A percentile compares a stretch with the other conserved stretches of the same genome.
These are phyloP conservation scores for Stichodactyla helianthus DNA, from an alignment of 64 coral and sea anemone genomes.

Conservation along the genomic window DNA sequence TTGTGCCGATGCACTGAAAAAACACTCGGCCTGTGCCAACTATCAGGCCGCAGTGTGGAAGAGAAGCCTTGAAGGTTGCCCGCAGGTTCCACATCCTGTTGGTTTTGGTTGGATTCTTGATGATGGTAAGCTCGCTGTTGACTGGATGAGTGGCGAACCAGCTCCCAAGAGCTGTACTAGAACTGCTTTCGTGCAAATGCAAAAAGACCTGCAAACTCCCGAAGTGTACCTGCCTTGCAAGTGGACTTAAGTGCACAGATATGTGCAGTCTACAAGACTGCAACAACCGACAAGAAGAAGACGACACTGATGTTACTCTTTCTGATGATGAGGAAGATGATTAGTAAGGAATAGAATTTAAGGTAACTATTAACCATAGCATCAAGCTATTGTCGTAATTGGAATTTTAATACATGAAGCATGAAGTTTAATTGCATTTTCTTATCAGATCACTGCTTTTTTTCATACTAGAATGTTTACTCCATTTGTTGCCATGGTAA, in stretches of 20 bases:
- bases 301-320: neutral
- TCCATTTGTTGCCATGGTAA: neutral
- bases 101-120: conserved; percentile 14
- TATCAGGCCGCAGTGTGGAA: conserved; percentile 43
- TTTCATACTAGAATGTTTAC: neutral
- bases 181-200: conserved; percentile 48
- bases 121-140: conserved; percentile 17
- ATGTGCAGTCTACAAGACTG: conserved; percentile 38
- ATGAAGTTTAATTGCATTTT: neutral
- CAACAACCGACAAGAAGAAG: conserved; percentile 20
- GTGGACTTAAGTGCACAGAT: conserved; percentile 62
- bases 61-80: conserved; percentile 36
- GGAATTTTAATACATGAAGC: neutral
- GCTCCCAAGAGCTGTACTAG: conserved; percentile 39
- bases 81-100: conserved; percentile 34
- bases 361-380: too few species aligned
- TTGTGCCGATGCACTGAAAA: neutral
- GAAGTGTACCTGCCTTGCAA: conserved; percentile 51
- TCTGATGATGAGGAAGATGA: neutral
- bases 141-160: conserved; percentile 61
- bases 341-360: neutral
- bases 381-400: too few species aligned
- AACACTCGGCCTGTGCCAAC: conserved; percentile 36
- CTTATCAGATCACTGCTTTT: neutral
- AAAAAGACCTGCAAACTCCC: conserved; percentile 40